phyloP scores from a whole-genome alignment of 2,113 vertebrate genomes.

The Acanthisitta chloris region DNA sequence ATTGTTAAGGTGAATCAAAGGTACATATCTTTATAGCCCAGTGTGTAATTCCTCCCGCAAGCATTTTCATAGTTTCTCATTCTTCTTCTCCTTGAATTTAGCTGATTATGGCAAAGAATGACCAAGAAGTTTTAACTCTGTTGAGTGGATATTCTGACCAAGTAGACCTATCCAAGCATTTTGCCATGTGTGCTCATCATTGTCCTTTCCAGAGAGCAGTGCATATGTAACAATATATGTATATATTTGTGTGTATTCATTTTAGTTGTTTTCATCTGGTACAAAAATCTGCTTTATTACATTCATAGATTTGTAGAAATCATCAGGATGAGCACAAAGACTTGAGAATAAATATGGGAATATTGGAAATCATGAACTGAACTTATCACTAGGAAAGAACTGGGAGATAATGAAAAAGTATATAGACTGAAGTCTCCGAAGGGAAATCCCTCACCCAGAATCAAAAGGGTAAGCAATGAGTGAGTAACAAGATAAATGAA shows the following conservation, averaged over 20 bases:
- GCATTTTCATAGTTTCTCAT: background rate
- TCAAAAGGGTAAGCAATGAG: background rate
- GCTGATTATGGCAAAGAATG: background rate
- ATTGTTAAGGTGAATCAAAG: background rate
- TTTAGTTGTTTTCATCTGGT: background rate
- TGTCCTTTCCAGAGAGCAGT: background rate
- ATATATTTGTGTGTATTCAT: background rate
- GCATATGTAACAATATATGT: background rate
- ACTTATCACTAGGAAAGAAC: background rate
- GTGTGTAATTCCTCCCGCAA: background rate
- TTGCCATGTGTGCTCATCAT: rapidly evolving
- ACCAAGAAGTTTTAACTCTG: background rate
- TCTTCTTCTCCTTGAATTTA: background rate
- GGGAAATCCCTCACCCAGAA: background rate
- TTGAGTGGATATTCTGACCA: background rate
- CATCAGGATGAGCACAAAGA: background rate
- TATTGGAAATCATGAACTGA: background rate
- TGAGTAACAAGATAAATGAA: background rate
- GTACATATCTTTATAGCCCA: background rate
- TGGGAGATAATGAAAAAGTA: background rate
- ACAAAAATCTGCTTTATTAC: background rate
- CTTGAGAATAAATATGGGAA: background rate
- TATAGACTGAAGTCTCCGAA: background rate
- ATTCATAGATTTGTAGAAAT: background rate
- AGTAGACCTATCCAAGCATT: background rate